Conservation (phyloP, 2,797 vertebrate species). For the Sternotherus odoratus region DNA sequence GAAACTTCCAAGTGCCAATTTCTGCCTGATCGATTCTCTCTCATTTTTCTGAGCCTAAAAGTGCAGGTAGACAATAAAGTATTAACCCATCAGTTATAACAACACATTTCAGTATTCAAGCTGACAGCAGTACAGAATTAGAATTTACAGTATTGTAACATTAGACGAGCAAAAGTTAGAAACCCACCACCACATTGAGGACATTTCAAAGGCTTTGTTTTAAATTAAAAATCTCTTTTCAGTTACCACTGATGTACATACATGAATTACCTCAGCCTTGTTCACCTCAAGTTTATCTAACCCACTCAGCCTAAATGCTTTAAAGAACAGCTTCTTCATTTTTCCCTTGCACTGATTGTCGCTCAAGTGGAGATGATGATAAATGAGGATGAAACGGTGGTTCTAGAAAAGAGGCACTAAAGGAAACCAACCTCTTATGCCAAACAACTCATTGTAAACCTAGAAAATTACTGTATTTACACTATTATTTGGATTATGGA, state of each 20-base stretch:
- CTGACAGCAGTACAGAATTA: background rate
- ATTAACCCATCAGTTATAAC: background rate
- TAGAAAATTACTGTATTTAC: background rate
- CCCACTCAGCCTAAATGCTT: background rate
- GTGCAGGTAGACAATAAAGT: constrained; percentile 23
- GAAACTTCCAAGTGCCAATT: constrained; percentile 98
- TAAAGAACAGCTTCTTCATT: background rate
- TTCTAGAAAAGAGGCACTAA: background rate
- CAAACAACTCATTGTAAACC: background rate
- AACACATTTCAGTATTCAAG: background rate
- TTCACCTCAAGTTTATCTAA: background rate
- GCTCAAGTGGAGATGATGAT: background rate
- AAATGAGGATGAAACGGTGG: background rate
- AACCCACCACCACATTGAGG: rapidly evolving
- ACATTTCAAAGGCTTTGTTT: background rate
- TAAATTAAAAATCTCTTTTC: background rate
- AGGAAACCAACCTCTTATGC: background rate
- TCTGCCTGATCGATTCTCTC: constrained; percentile 98
- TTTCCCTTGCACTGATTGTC: background rate
- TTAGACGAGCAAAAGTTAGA: background rate
- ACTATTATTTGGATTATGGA: background rate
- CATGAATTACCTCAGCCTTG: background rate
- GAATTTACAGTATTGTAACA: background rate
- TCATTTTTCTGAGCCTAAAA: constrained; percentile 98
- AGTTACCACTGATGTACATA: background rate